A percentile compares a stretch with the other conserved stretches of the same genome.
These are phyloP conservation scores for Tor tambroides DNA, from an alignment of 2,113 vertebrate species.

Conservation along the genomic window DNA sequence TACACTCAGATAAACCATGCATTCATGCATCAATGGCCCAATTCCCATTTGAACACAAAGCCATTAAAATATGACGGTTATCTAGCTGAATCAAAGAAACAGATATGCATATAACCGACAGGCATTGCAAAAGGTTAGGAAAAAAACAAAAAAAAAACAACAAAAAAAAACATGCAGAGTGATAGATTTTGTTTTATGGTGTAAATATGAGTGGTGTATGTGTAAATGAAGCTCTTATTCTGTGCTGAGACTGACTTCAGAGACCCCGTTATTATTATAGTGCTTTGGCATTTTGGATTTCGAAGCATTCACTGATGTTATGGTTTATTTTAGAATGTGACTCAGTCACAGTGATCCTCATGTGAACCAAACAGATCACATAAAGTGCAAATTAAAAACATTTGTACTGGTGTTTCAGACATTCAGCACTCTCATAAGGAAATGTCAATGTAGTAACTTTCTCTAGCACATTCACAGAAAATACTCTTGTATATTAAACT, in stretches of 20 bases:
- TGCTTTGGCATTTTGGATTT: conserved; percentile 4
- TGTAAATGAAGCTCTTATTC: conserved; percentile 20
- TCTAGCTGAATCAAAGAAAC: background rate
- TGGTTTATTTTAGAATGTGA: conserved; percentile 22
- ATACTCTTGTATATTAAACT: background rate
- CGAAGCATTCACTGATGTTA: background rate
- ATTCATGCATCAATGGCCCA: background rate
- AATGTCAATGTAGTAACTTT: background rate
- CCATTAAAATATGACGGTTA: background rate
- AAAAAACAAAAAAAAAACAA: background rate
- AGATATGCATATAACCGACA: background rate
- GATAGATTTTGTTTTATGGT: background rate
- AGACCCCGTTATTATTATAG: background rate
- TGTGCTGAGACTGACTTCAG: background rate
- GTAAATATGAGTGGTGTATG: background rate
- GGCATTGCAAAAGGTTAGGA: background rate
- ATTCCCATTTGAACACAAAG: conserved; percentile 6
- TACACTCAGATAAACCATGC: background rate
- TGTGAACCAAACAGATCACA: background rate
- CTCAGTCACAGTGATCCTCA: background rate
- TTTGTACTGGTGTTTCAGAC: background rate
- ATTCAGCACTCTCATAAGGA: background rate
- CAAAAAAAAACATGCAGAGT: background rate
- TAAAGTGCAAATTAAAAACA: background rate
- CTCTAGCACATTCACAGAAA: too few species aligned